phyloP scores from a whole-genome alignment of 2,797 vertebrate species.

The Enteromius argenteus region DNA sequence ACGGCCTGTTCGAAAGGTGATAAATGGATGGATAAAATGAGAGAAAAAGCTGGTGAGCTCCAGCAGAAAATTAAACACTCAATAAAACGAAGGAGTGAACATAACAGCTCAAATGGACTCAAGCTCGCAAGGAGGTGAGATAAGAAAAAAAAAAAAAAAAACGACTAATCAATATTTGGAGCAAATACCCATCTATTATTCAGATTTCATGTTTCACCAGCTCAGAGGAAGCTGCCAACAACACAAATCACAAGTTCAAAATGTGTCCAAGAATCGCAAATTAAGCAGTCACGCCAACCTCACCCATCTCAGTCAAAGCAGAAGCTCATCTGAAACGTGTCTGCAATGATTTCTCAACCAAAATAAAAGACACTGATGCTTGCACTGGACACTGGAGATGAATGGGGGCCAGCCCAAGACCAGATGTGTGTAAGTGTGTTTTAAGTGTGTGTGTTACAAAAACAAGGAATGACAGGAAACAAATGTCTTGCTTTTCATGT shows the following conservation, averaged over 20 bases:
- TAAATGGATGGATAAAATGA: slow-evolving; percentile 36
- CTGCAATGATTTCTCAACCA: background rate
- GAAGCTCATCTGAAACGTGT: slow-evolving; percentile 4
- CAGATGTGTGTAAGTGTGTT: slow-evolving; percentile 11
- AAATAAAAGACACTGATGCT: slow-evolving; percentile 7
- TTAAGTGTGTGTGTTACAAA: slow-evolving; percentile 51
- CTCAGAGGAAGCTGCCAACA: background rate
- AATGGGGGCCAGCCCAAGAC: slow-evolving; percentile 10
- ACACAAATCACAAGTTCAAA: slow-evolving; percentile 4
- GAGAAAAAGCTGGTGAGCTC: slow-evolving; percentile 37
- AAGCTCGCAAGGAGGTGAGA: background rate
- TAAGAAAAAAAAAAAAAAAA: no score
- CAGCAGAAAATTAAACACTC: slow-evolving; percentile 59
- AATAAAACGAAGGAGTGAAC: slow-evolving; percentile 40
- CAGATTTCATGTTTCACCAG: background rate
- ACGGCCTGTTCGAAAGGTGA: slow-evolving; percentile 43
- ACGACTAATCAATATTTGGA: background rate
- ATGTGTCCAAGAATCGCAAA: slow-evolving; percentile 5
- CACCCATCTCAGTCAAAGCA: slow-evolving; percentile 24
- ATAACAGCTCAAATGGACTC: slow-evolving; percentile 37
- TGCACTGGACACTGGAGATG: slow-evolving; percentile 19
- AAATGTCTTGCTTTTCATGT: slow-evolving; percentile 45
- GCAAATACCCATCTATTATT: slow-evolving; percentile 20
- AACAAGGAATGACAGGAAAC: slow-evolving; percentile 26
- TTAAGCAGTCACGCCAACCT: slow-evolving; percentile 26